Percentiles rank a stretch among this genome's conserved stretches.
phyloP scores from a whole-genome alignment of 37 sponge, comb jelly and placozoan species.

The Halisarca cf. caerulea region DNA sequence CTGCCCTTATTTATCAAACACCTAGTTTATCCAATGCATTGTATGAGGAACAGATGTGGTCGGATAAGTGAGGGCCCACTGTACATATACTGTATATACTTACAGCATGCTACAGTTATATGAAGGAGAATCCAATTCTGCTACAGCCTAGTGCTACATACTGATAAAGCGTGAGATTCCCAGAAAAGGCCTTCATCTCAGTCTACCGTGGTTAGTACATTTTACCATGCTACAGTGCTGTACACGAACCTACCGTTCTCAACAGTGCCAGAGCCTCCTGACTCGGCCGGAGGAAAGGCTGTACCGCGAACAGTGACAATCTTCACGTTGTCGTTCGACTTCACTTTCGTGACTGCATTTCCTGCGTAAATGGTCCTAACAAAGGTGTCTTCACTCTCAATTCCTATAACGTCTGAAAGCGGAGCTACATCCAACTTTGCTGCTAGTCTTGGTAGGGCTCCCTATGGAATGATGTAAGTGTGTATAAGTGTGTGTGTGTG shows the following conservation, averaged over 20 bases:
- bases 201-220: too few species aligned
- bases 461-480: conserved; percentile 40
- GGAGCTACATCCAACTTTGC: conserved; percentile 92
- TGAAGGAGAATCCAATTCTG: too few species aligned
- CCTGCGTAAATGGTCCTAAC: conserved; percentile 93
- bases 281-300: conserved; percentile 82
- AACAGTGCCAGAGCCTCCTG: conserved; percentile 60
- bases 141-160: too few species aligned
- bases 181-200: too few species aligned
- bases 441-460: conserved; percentile 88
- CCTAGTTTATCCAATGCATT: too few species aligned
- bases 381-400: conserved; percentile 87
- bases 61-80: too few species aligned
- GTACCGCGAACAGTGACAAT: conserved; percentile 91
- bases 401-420: conserved; percentile 91
- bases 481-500: not conserved
- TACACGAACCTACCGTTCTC: conserved; percentile 58
- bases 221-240: too few species aligned
- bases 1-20: too few species aligned
- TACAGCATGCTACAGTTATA: too few species aligned
- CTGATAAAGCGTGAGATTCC: too few species aligned
- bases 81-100: too few species aligned
- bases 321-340: conserved; percentile 86
- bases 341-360: conserved; percentile 84
- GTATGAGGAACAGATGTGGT: too few species aligned